These are phyloP conservation scores for Pyrochroa serraticornis DNA, from an alignment of 2,888 invertebrate genomes.

Conservation along the genomic window DNA sequence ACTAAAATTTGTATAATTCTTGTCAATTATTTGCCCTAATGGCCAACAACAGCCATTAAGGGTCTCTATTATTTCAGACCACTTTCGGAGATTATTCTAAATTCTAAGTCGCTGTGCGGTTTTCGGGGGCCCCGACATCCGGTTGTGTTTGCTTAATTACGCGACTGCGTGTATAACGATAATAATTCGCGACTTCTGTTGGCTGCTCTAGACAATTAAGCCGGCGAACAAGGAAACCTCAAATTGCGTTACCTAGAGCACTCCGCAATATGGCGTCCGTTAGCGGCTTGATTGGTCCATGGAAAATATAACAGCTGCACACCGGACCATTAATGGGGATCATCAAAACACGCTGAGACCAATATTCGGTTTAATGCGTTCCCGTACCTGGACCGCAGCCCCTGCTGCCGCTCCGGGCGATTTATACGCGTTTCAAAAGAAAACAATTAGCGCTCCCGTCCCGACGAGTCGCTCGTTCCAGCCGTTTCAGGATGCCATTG, in stretches of 20 bases:
- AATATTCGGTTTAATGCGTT: conserved; percentile 50
- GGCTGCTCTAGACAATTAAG: conserved; percentile 23
- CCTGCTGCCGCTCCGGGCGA: conserved; percentile 28
- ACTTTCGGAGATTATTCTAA: no score
- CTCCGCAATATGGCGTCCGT: conserved; percentile 54
- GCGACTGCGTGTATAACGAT: conserved; percentile 1
- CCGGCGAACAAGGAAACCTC: conserved; percentile 39
- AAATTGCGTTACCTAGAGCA: conserved; percentile 47
- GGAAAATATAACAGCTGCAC: conserved; percentile 57
- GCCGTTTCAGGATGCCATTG: not conserved
- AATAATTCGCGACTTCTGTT: conserved; percentile 23
- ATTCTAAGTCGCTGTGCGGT: no score
- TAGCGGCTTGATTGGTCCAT: conserved; percentile 55
- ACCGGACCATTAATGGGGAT: conserved; percentile 55
- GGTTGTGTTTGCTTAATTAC: conserved; percentile 9
- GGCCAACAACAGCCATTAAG: no score
- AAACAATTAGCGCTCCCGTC: conserved; percentile 38
- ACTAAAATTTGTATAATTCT: no score
- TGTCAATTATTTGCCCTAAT: no score
- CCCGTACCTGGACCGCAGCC: conserved; percentile 35
- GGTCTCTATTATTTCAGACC: no score
- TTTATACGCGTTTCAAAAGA: conserved; percentile 40
- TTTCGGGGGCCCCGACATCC: conserved; percentile 3
- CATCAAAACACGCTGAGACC: conserved; percentile 52
- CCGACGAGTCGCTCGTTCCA: conserved; percentile 11